Evolutionary conservation across 2,113 vertebrate genomes (phyloP), one percentile per base, ranked within the genome.

Genomic region (Esox niger): DNA sequence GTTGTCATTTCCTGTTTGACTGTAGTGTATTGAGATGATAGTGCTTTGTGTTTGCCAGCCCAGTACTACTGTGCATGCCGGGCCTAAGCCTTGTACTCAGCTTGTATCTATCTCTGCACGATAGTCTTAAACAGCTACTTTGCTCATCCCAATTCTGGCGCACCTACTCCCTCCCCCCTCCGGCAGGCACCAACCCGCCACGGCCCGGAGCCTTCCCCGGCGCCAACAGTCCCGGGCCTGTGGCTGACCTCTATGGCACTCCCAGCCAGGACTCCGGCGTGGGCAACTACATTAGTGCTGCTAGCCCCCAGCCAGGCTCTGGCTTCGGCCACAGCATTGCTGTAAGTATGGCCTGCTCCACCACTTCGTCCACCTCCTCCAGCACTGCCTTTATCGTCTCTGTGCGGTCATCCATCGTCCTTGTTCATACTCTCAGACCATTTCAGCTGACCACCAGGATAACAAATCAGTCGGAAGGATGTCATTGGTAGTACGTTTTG

Each of bases 241-340:
- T 92, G 93, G 95, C 92, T 85, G 95, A 88, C 92, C 91, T 99
- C 88, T 99, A 98, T 72, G 97, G 95, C 82, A 93, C 95, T 30
- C 92, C 93, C 92, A 98, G 94, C 91, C 97, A 99, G 93, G 97
- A 99, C 84, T 96, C 97, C 67, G 94, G 91, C 81, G 96, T 99
- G 89, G 97, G 97, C 77, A 98, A 98, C 94, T 99, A 98, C 94
- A 98, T 99, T 93, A 97, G 95, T 6, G 95, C 96, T 38, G 95
- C 97, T 90, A 99, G 97, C 88, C 97, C 97, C 65, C 97, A 99
- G 91, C 96, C 97, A 23, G 96, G 94, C 83, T 95, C 95, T 0
- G 96, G 96, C 87, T 99, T 99, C 76, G 91, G 96, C 74, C 97
- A 98, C 80, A 95, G 95, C 83, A 97, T 99, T 79, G 95, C 96